A percentile compares a stretch with the other conserved stretches of the same genome.
phyloP scores from a whole-genome alignment of 2,113 vertebrate species.

The Sinosuthora webbiana region DNA sequence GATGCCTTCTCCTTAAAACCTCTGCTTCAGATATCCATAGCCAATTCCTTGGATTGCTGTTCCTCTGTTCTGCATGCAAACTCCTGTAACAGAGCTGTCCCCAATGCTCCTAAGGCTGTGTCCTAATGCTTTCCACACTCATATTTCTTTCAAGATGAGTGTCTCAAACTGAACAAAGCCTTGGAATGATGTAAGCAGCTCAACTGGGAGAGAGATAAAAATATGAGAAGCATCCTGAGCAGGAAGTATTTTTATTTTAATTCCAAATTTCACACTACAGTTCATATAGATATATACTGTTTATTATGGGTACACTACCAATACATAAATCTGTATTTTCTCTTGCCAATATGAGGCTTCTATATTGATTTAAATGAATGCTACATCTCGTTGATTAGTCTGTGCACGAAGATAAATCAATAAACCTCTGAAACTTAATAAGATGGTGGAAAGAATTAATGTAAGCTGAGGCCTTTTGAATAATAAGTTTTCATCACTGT shows the following conservation, averaged over 20 bases:
- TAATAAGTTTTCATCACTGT: background rate
- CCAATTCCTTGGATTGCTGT: background rate
- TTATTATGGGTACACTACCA: background rate
- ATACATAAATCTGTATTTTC: background rate
- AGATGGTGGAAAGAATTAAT: background rate
- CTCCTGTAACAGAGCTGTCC: background rate
- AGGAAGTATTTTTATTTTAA: background rate
- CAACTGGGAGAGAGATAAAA: background rate
- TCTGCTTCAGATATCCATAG: background rate
- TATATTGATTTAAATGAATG: slow-evolving; percentile 56
- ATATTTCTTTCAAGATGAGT: background rate
- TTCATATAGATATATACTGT: background rate
- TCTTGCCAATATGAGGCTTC: background rate
- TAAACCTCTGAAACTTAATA: background rate
- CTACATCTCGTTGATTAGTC: slow-evolving; percentile 10
- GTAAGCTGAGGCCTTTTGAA: background rate
- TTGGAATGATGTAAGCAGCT: background rate
- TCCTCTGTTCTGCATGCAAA: background rate
- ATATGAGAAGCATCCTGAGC: background rate
- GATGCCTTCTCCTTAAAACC: background rate
- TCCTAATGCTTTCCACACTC: background rate
- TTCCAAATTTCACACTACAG: background rate
- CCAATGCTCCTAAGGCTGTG: background rate
- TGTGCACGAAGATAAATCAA: slow-evolving; percentile 38
- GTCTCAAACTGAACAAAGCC: background rate